Evolutionary conservation across 2,113 vertebrate genomes (phyloP).

Genomic region (Megaleporinus macrocephalus): DNA sequence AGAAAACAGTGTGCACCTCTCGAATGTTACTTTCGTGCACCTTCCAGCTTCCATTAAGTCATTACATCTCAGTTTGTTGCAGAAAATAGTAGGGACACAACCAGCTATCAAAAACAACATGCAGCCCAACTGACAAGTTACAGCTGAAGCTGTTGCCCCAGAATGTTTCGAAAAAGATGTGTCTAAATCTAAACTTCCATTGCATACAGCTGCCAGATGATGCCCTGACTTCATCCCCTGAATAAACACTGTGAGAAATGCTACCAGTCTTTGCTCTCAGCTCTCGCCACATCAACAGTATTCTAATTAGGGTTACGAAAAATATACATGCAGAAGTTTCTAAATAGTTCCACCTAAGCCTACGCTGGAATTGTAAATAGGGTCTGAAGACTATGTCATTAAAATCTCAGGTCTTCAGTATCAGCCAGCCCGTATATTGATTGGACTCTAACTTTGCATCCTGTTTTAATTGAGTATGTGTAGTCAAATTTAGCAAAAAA

Average conservation of each 20-base stretch:
- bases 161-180: not conserved
- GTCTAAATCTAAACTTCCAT: not conserved
- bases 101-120: conserved; percentile 10
- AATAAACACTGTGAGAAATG: too few species aligned
- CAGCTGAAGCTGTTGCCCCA: not conserved
- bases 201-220: not conserved
- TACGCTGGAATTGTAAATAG: too few species aligned
- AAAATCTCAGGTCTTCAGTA: too few species aligned
- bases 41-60: conserved; percentile 9
- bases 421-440: too few species aligned
- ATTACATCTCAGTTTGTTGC: conserved; percentile 15
- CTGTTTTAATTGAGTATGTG: too few species aligned
- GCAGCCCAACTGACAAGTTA: not conserved
- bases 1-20: not conserved
- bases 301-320: too few species aligned
- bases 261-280: not conserved
- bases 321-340: too few species aligned
- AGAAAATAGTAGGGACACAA: not conserved
- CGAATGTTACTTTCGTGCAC: not conserved
- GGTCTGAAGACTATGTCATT: too few species aligned
- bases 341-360: too few species aligned
- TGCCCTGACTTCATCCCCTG: too few species aligned
- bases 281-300: not conserved
- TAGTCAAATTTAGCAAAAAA: too few species aligned
- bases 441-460: too few species aligned